A percentile compares a stretch with the other conserved stretches of the same genome.
Conservation (phyloP, 1,140 invertebrate species). For the Arctopsyche grandis region DNA sequence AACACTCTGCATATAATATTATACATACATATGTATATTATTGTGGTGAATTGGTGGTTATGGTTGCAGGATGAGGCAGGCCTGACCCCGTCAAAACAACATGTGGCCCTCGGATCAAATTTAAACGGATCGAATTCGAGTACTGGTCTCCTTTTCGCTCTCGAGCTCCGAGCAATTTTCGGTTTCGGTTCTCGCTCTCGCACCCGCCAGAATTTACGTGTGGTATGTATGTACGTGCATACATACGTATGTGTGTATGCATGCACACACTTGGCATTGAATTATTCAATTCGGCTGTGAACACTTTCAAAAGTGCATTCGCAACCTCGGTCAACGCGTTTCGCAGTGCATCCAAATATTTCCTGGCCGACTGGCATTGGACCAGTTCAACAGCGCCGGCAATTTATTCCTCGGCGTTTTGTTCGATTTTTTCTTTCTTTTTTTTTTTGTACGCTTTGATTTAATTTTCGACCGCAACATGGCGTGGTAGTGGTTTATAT, state of each 20-base stretch:
- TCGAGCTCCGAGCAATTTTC: not conserved
- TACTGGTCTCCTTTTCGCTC: not conserved
- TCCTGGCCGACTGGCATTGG: not conserved
- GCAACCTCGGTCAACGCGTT: constrained; percentile 24
- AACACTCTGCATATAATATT: no score
- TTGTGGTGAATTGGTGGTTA: no score
- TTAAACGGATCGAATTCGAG: constrained; percentile 18
- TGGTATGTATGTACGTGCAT: not conserved
- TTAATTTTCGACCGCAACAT: not conserved
- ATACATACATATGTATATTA: no score
- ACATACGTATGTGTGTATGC: not conserved
- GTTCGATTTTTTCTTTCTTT: not conserved
- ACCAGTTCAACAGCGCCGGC: not conserved
- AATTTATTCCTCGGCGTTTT: not conserved
- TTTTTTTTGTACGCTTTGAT: not conserved
- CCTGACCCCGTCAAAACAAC: constrained; percentile 10
- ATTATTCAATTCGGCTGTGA: constrained; percentile 24
- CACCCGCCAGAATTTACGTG: no score
- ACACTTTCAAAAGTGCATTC: constrained; percentile 25
- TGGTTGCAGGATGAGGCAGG: not conserved
- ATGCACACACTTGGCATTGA: constrained; percentile 14
- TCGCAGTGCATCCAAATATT: constrained; percentile 9
- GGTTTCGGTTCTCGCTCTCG: not conserved
- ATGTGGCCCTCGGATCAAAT: constrained; percentile 3
- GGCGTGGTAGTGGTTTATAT: no score